Evolutionary conservation across 2,797 vertebrate genomes (phyloP).

Genomic region (Graptemys geographica): DNA sequence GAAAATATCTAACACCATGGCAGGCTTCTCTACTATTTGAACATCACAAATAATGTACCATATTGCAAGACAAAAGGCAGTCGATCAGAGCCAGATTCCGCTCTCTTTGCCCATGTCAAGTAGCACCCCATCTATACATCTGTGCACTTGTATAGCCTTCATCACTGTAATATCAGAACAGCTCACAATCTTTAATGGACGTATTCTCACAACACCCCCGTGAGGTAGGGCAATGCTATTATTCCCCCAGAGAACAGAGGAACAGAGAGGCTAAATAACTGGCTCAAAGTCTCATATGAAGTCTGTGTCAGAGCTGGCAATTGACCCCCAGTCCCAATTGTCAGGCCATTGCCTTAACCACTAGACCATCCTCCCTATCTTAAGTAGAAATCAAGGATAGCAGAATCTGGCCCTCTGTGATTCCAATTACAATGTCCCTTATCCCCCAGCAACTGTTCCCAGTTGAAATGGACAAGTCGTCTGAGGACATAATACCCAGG

Average conservation of each 20-base stretch:
- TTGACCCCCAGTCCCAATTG: neutral
- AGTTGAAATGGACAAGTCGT: neutral
- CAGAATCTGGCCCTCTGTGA: neutral
- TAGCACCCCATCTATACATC: neutral
- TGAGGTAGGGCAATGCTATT: neutral
- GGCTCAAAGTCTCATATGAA: neutral
- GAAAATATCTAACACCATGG: neutral
- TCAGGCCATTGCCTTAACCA: neutral
- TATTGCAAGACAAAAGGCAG: constrained; percentile 6
- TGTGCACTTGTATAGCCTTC: neutral
- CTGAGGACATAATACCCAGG: neutral
- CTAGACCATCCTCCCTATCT: neutral
- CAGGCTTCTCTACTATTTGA: neutral
- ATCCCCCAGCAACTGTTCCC: neutral
- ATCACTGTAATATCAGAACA: neutral
- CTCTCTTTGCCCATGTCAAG: neutral
- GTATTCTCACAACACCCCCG: neutral
- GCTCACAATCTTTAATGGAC: neutral
- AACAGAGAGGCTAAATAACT: neutral
- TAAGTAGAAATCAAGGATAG: neutral
- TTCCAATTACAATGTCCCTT: neutral
- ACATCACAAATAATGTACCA: neutral
- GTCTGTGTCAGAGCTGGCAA: neutral
- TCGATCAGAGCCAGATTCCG: neutral
- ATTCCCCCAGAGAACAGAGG: neutral